phyloP scores from a whole-genome alignment of 2,888 invertebrate genomes.

The Lasioglossum figueresi region DNA sequence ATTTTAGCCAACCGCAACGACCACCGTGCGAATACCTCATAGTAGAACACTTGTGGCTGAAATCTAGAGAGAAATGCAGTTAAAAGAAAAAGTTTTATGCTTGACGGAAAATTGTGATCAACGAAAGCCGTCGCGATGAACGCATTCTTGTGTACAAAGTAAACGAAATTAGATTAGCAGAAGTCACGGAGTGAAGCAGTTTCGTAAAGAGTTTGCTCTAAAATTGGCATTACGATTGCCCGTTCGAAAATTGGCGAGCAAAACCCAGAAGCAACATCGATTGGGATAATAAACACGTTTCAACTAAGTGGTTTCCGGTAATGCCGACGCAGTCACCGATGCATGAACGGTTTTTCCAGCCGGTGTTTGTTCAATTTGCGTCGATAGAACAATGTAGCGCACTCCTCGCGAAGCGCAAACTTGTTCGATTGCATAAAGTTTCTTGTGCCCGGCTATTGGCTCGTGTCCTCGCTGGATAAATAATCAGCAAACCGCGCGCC shows the following conservation, averaged over 20 bases:
- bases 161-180: neutral
- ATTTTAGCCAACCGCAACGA: no score
- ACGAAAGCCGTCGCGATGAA: no score
- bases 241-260: neutral
- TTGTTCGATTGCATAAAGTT: conserved; percentile 50
- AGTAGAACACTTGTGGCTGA: no score
- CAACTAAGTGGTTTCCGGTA: conserved; percentile 2
- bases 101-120: no score
- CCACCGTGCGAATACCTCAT: no score
- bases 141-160: neutral
- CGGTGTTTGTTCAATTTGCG: neutral
- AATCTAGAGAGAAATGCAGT: no score
- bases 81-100: no score
- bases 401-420: conserved; percentile 54
- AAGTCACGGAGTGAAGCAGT: neutral
- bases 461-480: conserved; percentile 24
- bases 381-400: neutral
- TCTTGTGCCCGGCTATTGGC: conserved; percentile 18
- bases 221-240: neutral
- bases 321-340: neutral
- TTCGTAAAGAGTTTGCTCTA: neutral
- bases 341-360: neutral
- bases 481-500: conserved; percentile 32
- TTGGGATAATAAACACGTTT: neutral
- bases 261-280: neutral